Base-by-base conservation (phyloP, 2,888 invertebrate species). In the Homarus gammarus region DNA sequence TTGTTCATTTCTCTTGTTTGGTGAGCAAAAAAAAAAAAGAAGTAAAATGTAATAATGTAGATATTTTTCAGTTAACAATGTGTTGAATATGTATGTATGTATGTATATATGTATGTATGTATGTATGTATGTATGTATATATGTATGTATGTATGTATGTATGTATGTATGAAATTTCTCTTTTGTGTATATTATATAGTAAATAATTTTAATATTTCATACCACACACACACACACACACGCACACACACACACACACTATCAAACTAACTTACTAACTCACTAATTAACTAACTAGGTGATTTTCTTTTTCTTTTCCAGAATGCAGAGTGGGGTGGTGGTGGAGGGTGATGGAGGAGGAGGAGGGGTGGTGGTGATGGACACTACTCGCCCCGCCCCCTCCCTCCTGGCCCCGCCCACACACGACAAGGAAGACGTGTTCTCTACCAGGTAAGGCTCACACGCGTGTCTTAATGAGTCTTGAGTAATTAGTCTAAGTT, bases 351-450 rank as follows among this genome's bases (percentile, higher is more conserved):
- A 51, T n/a, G 82, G 68, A 5, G 73, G 51, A 10, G 73, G 51
- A 10, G 61, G 68, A n/a, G 77, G 61, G 61, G 75, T 75, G 33
- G 89, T 64, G 61, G 49, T 78, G 51, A 78, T 88, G 44, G 73
- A 82, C 56, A 31, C 61, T 22, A 40, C 61, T 36, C 82, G 77
- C 33, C 64, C 75, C 77, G 73, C 61, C 83, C 88, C 84, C 72
- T 84, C 84, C 56, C 51, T 72, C 49, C 61, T 73, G 31, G 44
- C 56, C 2, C 72, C 83, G 22, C 51, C 31, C 72, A 56, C 73
- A 27, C 56, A 84, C 22, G 88, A 88, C 68, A 88, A 88, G 77
- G 88, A 88, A 12, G 88, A 88, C 44, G 83, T 83, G 31, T 88
- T 88, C 75, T 88, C 83, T 40, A 84, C 77, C 84, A 89, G 89